Conservation (phyloP, 1,140 invertebrate species). For the Trichonephila clavata region DNA sequence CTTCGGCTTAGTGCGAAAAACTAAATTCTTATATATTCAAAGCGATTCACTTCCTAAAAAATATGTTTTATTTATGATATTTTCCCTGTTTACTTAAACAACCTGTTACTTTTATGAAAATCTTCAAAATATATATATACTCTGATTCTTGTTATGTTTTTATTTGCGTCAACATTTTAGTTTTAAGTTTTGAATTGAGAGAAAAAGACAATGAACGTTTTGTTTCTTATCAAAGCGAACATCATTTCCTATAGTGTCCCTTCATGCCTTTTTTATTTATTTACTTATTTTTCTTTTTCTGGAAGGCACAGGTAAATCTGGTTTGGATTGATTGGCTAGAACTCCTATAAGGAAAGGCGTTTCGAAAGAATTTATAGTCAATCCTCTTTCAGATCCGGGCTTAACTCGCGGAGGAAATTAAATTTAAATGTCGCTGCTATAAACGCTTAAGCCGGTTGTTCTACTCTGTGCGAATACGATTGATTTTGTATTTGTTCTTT, state of each 20-base stretch:
- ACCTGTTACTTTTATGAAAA: background rate
- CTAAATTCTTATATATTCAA: too few relatives aligned
- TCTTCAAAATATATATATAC: background rate
- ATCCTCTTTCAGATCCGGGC: background rate
- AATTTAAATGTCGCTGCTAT: conserved; percentile 7
- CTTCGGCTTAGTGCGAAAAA: too few relatives aligned
- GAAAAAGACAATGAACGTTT: background rate
- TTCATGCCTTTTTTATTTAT: background rate
- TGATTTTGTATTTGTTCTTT: background rate
- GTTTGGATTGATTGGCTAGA: conserved; percentile 10
- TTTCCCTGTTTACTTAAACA: too few relatives aligned
- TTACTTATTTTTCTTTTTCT: background rate
- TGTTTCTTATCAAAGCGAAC: background rate
- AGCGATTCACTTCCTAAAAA: too few relatives aligned
- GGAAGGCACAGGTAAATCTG: background rate
- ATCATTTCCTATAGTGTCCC: background rate
- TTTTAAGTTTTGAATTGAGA: background rate
- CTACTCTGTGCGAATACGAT: background rate
- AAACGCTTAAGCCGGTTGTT: background rate
- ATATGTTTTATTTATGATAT: too few relatives aligned
- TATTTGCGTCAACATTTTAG: background rate
- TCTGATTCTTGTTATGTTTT: background rate
- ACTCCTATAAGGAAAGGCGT: background rate
- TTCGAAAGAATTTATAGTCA: background rate
- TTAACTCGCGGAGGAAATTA: background rate